Evolutionary conservation across 2,888 invertebrate genomes (phyloP), one percentile per base, ranked within the genome.

Genomic region (Osmoderma eremita): DNA sequence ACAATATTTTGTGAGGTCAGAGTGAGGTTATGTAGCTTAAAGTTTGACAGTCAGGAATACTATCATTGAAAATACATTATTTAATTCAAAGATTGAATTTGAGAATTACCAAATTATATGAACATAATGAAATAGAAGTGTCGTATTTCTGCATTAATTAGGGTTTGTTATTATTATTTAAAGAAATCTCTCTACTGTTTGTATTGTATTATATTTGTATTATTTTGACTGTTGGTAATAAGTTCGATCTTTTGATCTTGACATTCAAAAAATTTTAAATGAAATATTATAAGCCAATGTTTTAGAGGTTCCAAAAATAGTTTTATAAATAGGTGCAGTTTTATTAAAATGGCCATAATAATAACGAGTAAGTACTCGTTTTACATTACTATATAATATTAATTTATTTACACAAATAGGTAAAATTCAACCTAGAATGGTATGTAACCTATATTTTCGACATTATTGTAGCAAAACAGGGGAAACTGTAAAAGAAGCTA

Each of bases 361-460:
- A 17, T 38, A 61, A 20, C 42, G 30, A 42, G 54, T 56, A 36
- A 58, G 39, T 65, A 45, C 15, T 49, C 8, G 12, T 49, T 38
- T 24, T 61, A 45, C 18, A 24, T 38, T 18, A 8, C 8, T 38
- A 49, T 49, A 36, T 24, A 65, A 24, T 58, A 58, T 58, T 58
- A 58, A 58, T 63, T 54, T 56, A 24, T 58, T 58, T 45, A 30
- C n/a, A 24, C 15, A 50, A 63, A 18, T 49, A 70, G 70, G 70
- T 17, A 67, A 62, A 64, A 48, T 67, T 45, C 53, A 53, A 30
- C 69, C 24, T 15, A 58, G 63, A 64, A 49, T 67, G 53, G 36
- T 67, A 49, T 67, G 24, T 63, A 64, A 67, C 58, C 41, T 67
- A 62, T 53, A 53, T 58, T 68, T 48, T 38, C 39, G 41, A 38